These are phyloP conservation scores for Tipula unca DNA, from an alignment of 2,888 invertebrate species.

Conservation along the genomic window DNA sequence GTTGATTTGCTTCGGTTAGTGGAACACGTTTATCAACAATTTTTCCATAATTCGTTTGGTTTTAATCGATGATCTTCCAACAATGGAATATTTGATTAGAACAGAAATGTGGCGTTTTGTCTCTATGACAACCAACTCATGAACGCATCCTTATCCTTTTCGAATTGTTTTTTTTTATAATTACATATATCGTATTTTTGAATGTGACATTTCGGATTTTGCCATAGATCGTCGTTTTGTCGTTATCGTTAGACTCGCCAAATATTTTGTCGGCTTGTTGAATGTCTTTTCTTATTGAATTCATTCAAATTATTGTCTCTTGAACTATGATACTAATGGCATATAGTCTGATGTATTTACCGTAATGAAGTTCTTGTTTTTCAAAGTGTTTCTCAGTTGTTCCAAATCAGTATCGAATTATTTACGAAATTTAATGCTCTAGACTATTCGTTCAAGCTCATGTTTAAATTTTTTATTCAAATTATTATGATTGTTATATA, in stretches of 20 bases:
- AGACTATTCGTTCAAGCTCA: slow-evolving; percentile 62
- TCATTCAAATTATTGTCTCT: slow-evolving; percentile 67
- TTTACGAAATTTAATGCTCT: slow-evolving; percentile 61
- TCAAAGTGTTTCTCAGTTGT: slow-evolving; percentile 72
- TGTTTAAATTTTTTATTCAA: slow-evolving; percentile 60
- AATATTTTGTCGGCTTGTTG: slow-evolving; percentile 63
- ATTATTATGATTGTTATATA: slow-evolving; percentile 66
- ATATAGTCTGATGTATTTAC: slow-evolving; percentile 64
- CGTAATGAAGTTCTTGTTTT: slow-evolving; percentile 64
- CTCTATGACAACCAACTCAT: slow-evolving; percentile 84
- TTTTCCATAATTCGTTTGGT: slow-evolving; percentile 68
- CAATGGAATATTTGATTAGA: slow-evolving; percentile 71
- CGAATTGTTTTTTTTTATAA: slow-evolving; percentile 71
- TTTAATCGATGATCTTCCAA: slow-evolving; percentile 83
- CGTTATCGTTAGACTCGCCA: slow-evolving; percentile 71
- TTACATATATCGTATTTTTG: slow-evolving; percentile 61
- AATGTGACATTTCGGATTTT: slow-evolving; percentile 58
- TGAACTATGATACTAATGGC: slow-evolving; percentile 63
- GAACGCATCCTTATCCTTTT: slow-evolving; percentile 69
- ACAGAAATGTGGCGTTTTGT: slow-evolving; percentile 78
- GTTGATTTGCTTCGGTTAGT: slow-evolving; percentile 66
- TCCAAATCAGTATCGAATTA: slow-evolving; percentile 72
- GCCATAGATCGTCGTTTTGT: slow-evolving; percentile 55
- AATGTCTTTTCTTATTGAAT: slow-evolving; percentile 67
- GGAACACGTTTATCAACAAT: slow-evolving; percentile 61